A percentile compares a stretch with the other conserved stretches of the same genome.
Evolutionary conservation across 2,888 invertebrate genomes (phyloP).

Genomic region (Antheraea assamensis): DNA sequence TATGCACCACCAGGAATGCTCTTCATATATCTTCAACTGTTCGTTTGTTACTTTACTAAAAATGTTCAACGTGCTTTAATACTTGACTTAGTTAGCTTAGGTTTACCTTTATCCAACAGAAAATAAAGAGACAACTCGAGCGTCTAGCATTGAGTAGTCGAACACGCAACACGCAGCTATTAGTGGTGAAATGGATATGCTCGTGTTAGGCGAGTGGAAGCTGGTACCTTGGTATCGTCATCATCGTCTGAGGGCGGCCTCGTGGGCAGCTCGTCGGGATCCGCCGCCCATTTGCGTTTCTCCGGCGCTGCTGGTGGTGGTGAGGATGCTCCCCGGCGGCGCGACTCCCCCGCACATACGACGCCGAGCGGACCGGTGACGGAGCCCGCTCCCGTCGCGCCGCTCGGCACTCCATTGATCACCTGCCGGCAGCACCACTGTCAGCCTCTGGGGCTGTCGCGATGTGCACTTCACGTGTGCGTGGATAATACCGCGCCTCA

Average conservation of each 20-base stretch:
- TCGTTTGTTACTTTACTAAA: background rate
- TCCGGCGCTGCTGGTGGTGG: constrained; percentile 81
- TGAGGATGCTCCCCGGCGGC: constrained; percentile 72
- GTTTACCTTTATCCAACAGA: background rate
- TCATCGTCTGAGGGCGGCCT: constrained; percentile 63
- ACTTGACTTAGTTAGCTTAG: background rate
- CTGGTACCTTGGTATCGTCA: constrained; percentile 69
- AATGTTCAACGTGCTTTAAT: background rate
- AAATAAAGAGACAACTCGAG: background rate
- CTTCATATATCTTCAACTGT: background rate
- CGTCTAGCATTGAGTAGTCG: background rate
- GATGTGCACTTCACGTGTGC: constrained; percentile 1
- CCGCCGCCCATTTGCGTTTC: constrained; percentile 88
- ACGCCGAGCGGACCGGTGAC: constrained; percentile 40
- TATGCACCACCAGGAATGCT: background rate
- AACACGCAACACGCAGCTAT: constrained; percentile 4
- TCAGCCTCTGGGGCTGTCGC: constrained; percentile 16
- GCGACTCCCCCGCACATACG: constrained; percentile 55
- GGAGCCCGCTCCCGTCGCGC: constrained; percentile 46
- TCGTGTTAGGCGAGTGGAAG: background rate
- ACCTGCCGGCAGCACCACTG: constrained; percentile 53
- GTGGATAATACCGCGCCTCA: background rate
- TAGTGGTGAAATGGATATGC: constrained; percentile 4
- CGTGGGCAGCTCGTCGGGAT: constrained; percentile 47
- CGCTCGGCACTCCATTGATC: constrained; percentile 68